phyloP scores from a whole-genome alignment of 2,888 invertebrate genomes.

The Melanotus villosus region DNA sequence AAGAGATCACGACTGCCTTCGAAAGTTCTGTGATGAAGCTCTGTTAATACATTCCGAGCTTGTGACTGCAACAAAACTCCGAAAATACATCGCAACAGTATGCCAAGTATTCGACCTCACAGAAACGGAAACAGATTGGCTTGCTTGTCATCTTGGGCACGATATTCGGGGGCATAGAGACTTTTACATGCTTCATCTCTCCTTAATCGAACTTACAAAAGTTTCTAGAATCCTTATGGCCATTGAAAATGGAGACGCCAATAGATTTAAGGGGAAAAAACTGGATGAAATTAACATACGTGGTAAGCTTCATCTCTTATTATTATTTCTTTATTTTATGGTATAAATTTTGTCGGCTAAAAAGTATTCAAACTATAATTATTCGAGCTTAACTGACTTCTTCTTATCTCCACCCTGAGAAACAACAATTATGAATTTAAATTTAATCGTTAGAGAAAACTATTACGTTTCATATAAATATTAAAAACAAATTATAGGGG shows the following conservation, averaged over 20 bases:
- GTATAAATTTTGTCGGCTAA: too few relatives aligned
- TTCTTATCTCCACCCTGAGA: too few relatives aligned
- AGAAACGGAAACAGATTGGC: slow-evolving; percentile 54
- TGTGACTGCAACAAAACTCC: slow-evolving; percentile 51
- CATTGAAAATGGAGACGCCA: slow-evolving; percentile 51
- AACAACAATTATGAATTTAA: too few relatives aligned
- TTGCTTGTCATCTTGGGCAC: slow-evolving; percentile 55
- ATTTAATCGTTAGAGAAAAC: too few relatives aligned
- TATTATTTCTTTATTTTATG: too few relatives aligned
- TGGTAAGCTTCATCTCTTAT: too few relatives aligned
- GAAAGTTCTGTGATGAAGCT: neutral
- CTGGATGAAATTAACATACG: slow-evolving; percentile 29
- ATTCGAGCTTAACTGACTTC: too few relatives aligned
- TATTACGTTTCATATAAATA: too few relatives aligned
- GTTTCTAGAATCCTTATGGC: slow-evolving; percentile 52
- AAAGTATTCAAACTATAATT: too few relatives aligned
- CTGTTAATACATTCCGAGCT: slow-evolving; percentile 37
- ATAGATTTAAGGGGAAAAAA: slow-evolving; percentile 39
- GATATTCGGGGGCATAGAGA: slow-evolving; percentile 53
- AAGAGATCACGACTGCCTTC: slow-evolving; percentile 20
- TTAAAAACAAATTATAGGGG: too few relatives aligned
- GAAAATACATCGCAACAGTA: slow-evolving; percentile 56
- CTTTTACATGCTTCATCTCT: slow-evolving; percentile 56
- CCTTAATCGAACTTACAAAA: slow-evolving; percentile 54
- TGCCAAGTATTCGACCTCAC: slow-evolving; percentile 53